A percentile compares a stretch with the other conserved stretches of the same genome.
Conservation (phyloP, 2,113 vertebrate genomes). For the Manacus vitellinus region DNA sequence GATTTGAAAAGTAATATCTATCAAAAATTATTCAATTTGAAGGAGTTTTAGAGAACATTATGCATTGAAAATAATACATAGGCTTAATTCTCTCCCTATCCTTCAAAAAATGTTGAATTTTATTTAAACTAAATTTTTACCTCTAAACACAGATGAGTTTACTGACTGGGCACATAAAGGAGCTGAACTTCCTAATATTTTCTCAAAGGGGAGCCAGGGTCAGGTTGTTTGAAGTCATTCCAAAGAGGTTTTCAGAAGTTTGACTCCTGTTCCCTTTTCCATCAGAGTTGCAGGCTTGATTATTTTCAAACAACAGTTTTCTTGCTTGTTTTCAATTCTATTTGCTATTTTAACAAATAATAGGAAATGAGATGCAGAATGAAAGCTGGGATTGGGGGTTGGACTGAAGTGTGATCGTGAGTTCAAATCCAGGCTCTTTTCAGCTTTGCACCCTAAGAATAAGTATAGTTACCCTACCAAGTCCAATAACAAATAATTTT, state of each 20-base stretch:
- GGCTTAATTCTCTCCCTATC: background rate
- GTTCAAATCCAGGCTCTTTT: background rate
- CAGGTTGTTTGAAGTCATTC: background rate
- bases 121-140: background rate
- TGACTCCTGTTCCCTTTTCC: background rate
- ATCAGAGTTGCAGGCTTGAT: background rate
- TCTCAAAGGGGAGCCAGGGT: background rate
- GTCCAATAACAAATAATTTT: background rate
- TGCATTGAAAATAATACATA: background rate
- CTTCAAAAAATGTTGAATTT: background rate
- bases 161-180: background rate
- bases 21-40: background rate
- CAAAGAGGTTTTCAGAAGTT: constrained; percentile 1
- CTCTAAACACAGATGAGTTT: background rate
- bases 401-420: background rate
- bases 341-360: constrained; percentile 26
- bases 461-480: background rate
- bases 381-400: background rate
- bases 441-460: background rate
- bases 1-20: background rate
- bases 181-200: background rate
- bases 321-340: background rate
- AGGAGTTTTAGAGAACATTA: background rate
- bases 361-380: background rate
- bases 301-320: constrained; percentile 26